Evolutionary conservation across 2,888 invertebrate genomes (phyloP).

Genomic region (Sinohyriopsis cumingii): DNA sequence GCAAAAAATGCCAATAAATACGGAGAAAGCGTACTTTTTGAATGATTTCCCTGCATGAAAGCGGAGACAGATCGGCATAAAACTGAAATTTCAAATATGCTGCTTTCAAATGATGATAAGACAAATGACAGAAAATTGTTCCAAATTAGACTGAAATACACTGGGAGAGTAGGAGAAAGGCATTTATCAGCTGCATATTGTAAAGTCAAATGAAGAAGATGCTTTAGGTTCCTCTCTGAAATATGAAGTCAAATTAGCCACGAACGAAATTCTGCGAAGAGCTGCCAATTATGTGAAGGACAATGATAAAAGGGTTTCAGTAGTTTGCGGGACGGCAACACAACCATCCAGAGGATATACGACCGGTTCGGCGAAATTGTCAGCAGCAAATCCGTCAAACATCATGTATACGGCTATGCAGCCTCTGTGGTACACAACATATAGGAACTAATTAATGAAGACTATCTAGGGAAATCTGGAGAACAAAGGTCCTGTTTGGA

Average conservation of each 20-base stretch:
- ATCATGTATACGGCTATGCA: constrained; percentile 21
- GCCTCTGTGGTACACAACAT: constrained; percentile 44
- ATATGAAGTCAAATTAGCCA: constrained; percentile 37
- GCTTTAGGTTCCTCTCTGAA: constrained; percentile 32
- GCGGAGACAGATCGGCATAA: constrained; percentile 45
- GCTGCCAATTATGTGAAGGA: constrained; percentile 37
- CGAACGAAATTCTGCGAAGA: constrained; percentile 28
- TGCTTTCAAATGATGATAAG: constrained; percentile 18
- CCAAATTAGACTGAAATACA: constrained; percentile 30
- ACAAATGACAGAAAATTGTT: constrained; percentile 22
- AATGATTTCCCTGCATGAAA: constrained; percentile 51
- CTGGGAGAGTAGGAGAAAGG: constrained; percentile 39
- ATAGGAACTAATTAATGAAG: constrained; percentile 33
- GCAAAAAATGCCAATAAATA: constrained; percentile 5
- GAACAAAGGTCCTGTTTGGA: constrained; percentile 42
- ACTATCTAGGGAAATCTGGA: constrained; percentile 27
- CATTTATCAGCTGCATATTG: constrained; percentile 31
- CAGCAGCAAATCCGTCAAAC: constrained; percentile 11
- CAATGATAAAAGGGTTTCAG: constrained; percentile 28
- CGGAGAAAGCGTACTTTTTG: constrained; percentile 44
- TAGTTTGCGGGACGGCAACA: constrained; percentile 37
- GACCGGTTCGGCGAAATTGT: constrained; percentile 34
- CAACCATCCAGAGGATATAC: constrained; percentile 28
- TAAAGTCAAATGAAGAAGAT: not conserved
- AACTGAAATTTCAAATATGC: constrained; percentile 28